phyloP scores from a whole-genome alignment of 2,888 invertebrate species.

The Meloe dianella region DNA sequence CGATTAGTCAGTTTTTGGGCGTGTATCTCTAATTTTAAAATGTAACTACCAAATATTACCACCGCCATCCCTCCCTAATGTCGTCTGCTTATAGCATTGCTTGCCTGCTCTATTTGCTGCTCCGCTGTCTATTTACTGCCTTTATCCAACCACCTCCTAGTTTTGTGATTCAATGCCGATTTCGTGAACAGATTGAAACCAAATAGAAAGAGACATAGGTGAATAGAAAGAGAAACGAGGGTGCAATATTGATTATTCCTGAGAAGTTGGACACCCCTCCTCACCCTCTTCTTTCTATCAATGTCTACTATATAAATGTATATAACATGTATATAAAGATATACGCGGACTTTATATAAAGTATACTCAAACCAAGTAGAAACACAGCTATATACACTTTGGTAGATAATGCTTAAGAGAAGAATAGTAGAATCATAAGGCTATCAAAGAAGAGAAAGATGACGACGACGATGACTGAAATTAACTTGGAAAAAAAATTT shows the following conservation, averaged over 20 bases:
- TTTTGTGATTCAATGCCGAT: constrained; percentile 19
- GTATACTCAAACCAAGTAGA: constrained; percentile 30
- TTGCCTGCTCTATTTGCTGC: constrained; percentile 1
- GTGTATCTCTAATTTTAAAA: constrained; percentile 28
- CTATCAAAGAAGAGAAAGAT: no score
- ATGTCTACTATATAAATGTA: constrained; percentile 7
- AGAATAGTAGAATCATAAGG: neutral
- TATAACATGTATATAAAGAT: constrained; percentile 18
- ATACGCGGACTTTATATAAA: constrained; percentile 40
- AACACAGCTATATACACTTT: constrained; percentile 11
- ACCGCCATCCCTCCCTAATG: no score
- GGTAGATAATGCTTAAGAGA: neutral
- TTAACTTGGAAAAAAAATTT: neutral
- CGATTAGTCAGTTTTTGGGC: constrained; percentile 18
- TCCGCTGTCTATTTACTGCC: constrained; percentile 9
- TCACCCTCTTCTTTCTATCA: neutral
- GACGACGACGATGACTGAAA: no score
- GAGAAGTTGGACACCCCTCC: constrained; percentile 40
- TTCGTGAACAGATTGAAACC: constrained; percentile 31
- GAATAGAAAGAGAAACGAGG: constrained; percentile 29
- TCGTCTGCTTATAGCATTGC: neutral
- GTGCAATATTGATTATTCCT: constrained; percentile 58
- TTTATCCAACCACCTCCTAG: constrained; percentile 10
- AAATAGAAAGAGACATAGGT: constrained; percentile 38
- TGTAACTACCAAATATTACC: neutral